Conservation (phyloP, 2,888 invertebrate genomes). For the Mythimna ferrago region DNA sequence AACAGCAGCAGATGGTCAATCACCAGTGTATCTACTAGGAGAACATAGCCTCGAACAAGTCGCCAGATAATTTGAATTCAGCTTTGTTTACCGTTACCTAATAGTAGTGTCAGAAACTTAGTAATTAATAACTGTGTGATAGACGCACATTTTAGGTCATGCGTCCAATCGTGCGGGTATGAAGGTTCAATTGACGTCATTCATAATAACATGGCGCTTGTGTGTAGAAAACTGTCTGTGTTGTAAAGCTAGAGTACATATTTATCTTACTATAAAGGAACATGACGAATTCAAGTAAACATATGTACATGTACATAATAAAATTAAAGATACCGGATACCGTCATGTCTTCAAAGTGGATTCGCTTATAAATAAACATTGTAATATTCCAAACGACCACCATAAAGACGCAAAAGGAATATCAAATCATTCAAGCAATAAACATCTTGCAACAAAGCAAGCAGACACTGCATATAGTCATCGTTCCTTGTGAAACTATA, state of each 20-base stretch:
- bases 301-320: background rate
- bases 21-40: slow-evolving; percentile 22
- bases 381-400: slow-evolving; percentile 28
- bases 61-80: slow-evolving; percentile 10
- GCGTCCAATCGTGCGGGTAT: slow-evolving; percentile 44
- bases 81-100: slow-evolving; percentile 31
- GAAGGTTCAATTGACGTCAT: slow-evolving; percentile 62
- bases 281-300: background rate
- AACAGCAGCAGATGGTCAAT: background rate
- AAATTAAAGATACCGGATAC: background rate
- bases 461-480: slow-evolving; percentile 9
- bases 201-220: slow-evolving; percentile 71
- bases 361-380: background rate
- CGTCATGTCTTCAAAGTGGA: background rate
- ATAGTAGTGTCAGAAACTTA: slow-evolving; percentile 55
- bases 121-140: slow-evolving; percentile 46
- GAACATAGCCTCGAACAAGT: slow-evolving; percentile 7
- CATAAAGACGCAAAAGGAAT: slow-evolving; percentile 10
- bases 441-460: slow-evolving; percentile 16
- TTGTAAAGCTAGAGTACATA: slow-evolving; percentile 57
- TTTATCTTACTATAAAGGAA: slow-evolving; percentile 26
- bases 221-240: slow-evolving; percentile 60
- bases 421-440: slow-evolving; percentile 17
- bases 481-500: slow-evolving; percentile 26
- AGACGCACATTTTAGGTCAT: slow-evolving; percentile 53